phyloP scores from a whole-genome alignment of 1,140 invertebrate genomes.

The Pinna nobilis region DNA sequence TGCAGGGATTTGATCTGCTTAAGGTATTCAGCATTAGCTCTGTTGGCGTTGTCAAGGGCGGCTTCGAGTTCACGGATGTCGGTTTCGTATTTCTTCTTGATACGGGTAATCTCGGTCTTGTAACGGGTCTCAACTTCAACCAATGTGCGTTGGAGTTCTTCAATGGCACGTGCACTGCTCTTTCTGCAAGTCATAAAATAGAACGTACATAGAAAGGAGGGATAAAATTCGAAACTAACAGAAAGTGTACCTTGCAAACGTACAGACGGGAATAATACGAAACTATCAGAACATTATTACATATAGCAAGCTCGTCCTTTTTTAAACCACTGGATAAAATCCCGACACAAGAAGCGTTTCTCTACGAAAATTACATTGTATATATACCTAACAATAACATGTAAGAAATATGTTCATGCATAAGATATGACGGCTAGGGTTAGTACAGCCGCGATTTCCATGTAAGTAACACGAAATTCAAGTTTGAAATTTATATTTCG shows the following conservation, averaged over 20 bases:
- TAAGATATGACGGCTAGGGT: too few relatives aligned
- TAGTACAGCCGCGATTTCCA: too few relatives aligned
- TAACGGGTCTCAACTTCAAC: constrained; percentile 74
- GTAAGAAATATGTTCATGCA: too few relatives aligned
- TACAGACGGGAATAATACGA: too few relatives aligned
- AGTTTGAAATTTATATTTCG: too few relatives aligned
- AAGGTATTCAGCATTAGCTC: constrained; percentile 69
- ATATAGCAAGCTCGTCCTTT: too few relatives aligned
- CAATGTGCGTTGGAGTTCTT: constrained; percentile 73
- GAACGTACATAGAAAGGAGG: not conserved
- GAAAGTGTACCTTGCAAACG: not conserved
- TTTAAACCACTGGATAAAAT: too few relatives aligned
- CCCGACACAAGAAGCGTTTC: too few relatives aligned
- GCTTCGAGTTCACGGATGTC: constrained; percentile 73
- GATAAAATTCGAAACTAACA: not conserved
- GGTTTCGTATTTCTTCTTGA: constrained; percentile 75
- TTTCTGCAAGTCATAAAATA: constrained; percentile 53
- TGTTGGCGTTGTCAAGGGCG: constrained; percentile 71
- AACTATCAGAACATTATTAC: too few relatives aligned
- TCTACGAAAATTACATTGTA: too few relatives aligned
- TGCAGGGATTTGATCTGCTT: constrained; percentile 70
- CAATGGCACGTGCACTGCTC: constrained; percentile 72
- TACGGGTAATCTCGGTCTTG: constrained; percentile 72
- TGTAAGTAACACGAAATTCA: too few relatives aligned
- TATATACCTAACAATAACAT: too few relatives aligned